Evolutionary conservation across 2,888 invertebrate genomes (phyloP).

Genomic region (Pheosia gnoma): DNA sequence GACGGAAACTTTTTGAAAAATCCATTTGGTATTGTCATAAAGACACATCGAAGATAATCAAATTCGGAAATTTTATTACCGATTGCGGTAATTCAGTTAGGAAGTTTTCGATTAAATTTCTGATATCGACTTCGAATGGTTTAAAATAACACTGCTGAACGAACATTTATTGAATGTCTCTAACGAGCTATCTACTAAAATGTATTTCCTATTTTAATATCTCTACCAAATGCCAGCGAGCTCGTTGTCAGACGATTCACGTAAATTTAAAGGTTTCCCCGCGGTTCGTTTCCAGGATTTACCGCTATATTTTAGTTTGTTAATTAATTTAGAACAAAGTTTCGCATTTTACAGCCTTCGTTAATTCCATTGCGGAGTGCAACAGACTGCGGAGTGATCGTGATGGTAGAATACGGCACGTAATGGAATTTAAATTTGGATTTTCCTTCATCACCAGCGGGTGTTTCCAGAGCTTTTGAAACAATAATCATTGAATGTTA

Average conservation of each 20-base stretch:
- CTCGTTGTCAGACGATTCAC: not conserved
- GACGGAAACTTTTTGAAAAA: too few relatives aligned
- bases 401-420: not conserved
- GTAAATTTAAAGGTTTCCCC: constrained; percentile 2
- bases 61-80: too few relatives aligned
- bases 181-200: not conserved
- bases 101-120: too few relatives aligned
- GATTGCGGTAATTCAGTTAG: too few relatives aligned
- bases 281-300: constrained; percentile 15
- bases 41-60: too few relatives aligned
- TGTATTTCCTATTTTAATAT: not conserved
- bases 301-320: constrained; percentile 31
- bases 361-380: constrained; percentile 9
- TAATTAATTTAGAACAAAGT: constrained; percentile 40
- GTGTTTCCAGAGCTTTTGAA: too few relatives aligned
- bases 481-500: too few relatives aligned
- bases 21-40: too few relatives aligned
- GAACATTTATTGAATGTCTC: too few relatives aligned
- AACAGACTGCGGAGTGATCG: not conserved
- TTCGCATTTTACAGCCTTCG: constrained; percentile 37
- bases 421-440: not conserved
- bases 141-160: too few relatives aligned
- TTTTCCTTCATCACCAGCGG: not conserved
- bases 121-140: too few relatives aligned
- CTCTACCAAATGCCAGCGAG: not conserved